Percentiles rank a stretch among this genome's conserved stretches.
Conservation (phyloP, 2,797 vertebrate genomes). For the Gadopsis bispinosus region DNA sequence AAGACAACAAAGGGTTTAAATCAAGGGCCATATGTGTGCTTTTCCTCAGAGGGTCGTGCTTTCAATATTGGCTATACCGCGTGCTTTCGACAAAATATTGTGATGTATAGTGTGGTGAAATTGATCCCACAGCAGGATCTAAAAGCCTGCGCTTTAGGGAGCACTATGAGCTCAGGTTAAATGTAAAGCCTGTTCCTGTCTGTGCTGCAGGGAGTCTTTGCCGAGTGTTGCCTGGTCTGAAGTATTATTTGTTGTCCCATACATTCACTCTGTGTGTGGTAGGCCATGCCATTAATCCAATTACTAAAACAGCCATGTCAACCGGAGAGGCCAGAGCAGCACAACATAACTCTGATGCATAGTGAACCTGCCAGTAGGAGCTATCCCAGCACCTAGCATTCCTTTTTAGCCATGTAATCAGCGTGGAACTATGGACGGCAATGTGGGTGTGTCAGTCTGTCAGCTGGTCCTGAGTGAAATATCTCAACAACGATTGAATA, state of each 20-base stretch:
- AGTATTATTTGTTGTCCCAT: conserved; percentile 43
- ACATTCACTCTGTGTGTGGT: conserved; percentile 55
- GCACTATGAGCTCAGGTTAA: conserved; percentile 34
- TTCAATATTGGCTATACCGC: conserved; percentile 16
- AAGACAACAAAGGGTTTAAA: conserved; percentile 63
- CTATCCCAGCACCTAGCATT: conserved; percentile 18
- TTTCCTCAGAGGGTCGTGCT: conserved; percentile 7
- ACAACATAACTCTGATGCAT: conserved; percentile 48
- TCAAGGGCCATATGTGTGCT: conserved; percentile 53
- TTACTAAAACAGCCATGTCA: conserved; percentile 62
- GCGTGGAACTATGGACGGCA: background rate
- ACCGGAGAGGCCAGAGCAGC: conserved; percentile 35
- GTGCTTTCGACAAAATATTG: conserved; percentile 46
- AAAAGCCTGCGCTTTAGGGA: conserved; percentile 46
- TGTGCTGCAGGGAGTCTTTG: conserved; percentile 38
- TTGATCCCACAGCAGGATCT: conserved; percentile 46
- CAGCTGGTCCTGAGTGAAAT: background rate
- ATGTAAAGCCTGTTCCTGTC: conserved; percentile 52
- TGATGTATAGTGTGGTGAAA: conserved; percentile 63
- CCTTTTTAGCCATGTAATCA: background rate
- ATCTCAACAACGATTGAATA: background rate
- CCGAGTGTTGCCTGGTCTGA: conserved; percentile 18
- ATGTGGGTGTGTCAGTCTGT: background rate
- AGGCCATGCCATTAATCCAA: conserved; percentile 69
- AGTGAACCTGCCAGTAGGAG: conserved; percentile 24